Base-by-base conservation (phyloP, 2,888 invertebrate genomes). In the Sipha maydis region DNA sequence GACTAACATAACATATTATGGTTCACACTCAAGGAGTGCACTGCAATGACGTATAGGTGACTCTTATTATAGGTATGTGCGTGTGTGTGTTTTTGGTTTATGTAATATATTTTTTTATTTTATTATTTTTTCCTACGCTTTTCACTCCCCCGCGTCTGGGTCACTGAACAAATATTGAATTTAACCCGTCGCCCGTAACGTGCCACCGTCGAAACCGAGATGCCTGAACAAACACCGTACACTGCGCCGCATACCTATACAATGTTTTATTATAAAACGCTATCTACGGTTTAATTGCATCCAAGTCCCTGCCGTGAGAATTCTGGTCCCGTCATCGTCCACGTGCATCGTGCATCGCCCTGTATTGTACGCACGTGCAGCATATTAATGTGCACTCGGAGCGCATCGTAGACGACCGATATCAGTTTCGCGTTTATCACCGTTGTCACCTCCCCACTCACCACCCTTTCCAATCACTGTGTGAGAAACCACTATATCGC, bases 111-210 rank as follows among this genome's bases (percentile, higher is more conserved):
- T n/a, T n/a, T n/a, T n/a, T n/a, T n/a, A n/a, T n/a, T n/a, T 34
- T 34, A 34, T 48, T 48, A 41, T 48, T 73, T 67, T 78, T 56
- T 5, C 19, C 17, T n/a, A 25, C 77, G n/a, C 8, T 48, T 77
- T 48, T 48, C 11, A 25, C 67, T 38, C 31, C 54, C 73, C 31
- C 48, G 14, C 71, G 54, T 83, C 48, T 54, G 75, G 84, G 41
- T 76, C 85, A 48, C 85, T 31, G 85, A 85, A 85, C 77, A 85
- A 85, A 85, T 85, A 85, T 85, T 78, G 85, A 77, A 77, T 78
- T 78, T 85, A 85, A 85, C 85, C 78, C 85, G 85, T 85, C 85
- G 85, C 69, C 77, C 76, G 85, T 84, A 76, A 84, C 82, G 69
- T 41, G 38, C 69, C 78, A 11, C 48, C 82, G 54, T 21, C 34